Base-by-base conservation (phyloP, 2,888 invertebrate species). In the Drepana falcataria region DNA sequence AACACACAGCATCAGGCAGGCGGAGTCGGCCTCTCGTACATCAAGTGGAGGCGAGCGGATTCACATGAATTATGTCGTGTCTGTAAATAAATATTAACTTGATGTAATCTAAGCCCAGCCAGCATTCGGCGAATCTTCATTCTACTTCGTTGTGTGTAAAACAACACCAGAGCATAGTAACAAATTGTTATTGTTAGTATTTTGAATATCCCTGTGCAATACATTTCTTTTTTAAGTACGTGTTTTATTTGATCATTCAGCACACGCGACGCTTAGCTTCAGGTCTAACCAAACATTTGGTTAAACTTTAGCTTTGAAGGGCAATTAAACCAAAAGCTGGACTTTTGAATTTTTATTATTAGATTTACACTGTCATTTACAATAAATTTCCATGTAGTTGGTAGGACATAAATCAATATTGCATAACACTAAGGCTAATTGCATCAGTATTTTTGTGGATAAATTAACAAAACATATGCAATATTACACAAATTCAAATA, bases 321-420 rank as follows among this genome's bases (percentile, higher is more conserved):
- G 5, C 9, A 85, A 80, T 82, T 70, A 90, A 89, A 87, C 79
- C 64, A 81, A 66, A 66, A 68, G 47, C 86, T 51, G 90, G 88
- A 88, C 88, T 91, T 91, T 89, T 88, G 87, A 88, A 90, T 85
- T 88, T 89, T 91, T 90, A 90, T 90, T 90, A 90, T 91, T 90
- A 89, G 91, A 91, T 90, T 91, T 91, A 91, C 90, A 91, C 90
- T 89, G 90, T 91, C 91, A 91, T 91, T 91, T 91, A 90, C 90
- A 91, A 89, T 90, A 90, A 90, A 89, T 90, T 91, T 90, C 83
- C 87, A 90, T 88, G 91, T 89, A 89, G 87, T 85, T 90, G 86
- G 89, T 88, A 89, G 88, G 89, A 87, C 88, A 91, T 88, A 87
- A 90, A 89, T 80, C 87, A 90, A 91, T 90, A 90, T 90, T 90